Conservation (phyloP, 2,113 vertebrate species). For the Chaetodon trifascialis region DNA sequence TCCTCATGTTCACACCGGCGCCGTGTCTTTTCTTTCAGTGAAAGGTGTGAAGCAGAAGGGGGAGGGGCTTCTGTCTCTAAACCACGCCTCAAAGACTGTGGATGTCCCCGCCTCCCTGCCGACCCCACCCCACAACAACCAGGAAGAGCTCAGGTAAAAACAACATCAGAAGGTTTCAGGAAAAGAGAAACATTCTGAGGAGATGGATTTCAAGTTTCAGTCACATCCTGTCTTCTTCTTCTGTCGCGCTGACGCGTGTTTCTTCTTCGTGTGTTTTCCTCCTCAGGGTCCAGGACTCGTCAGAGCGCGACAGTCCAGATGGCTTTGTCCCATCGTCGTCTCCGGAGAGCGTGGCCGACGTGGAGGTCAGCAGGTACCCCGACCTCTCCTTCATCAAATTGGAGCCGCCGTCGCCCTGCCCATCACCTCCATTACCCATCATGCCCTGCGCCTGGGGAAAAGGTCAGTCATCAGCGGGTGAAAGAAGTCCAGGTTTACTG, state of each 20-base stretch:
- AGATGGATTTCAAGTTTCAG: neutral
- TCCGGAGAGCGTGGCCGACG: conserved; percentile 92
- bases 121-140: conserved; percentile 97
- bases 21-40: conserved; percentile 11
- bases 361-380: conserved; percentile 93
- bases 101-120: conserved; percentile 97
- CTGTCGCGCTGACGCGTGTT: neutral
- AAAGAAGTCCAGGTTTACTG: too few species aligned
- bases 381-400: conserved; percentile 93
- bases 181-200: neutral
- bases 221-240: neutral
- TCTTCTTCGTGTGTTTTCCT: neutral
- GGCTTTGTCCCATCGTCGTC: conserved; percentile 95
- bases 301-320: conserved; percentile 88
- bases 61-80: conserved; percentile 88
- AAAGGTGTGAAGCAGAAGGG: conserved; percentile 82
- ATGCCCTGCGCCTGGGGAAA: conserved; percentile 90
- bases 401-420: conserved; percentile 91
- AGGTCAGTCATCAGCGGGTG: conserved; percentile 81
- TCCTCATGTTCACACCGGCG: neutral
- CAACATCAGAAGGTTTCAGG: neutral
- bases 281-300: conserved; percentile 89
- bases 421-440: conserved; percentile 92
- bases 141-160: conserved; percentile 93
- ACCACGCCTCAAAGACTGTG: conserved; percentile 90